Evolutionary conservation across 2,113 vertebrate species (phyloP).

Genomic region (Lamprologus tigripictilis): DNA sequence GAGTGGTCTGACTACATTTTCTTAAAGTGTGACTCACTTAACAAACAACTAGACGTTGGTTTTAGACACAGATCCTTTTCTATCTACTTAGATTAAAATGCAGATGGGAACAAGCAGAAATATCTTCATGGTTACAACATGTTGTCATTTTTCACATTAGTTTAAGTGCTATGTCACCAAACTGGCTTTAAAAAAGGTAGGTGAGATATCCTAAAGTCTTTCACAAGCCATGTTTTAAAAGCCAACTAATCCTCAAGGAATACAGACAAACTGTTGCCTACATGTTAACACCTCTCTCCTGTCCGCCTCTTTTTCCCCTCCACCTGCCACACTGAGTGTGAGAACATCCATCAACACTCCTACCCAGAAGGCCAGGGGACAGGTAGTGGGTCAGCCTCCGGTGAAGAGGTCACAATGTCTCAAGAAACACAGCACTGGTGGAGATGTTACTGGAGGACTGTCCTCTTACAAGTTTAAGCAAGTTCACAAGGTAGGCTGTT

Average conservation of each 20-base stretch:
- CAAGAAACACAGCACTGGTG: conserved; percentile 32
- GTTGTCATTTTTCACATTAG: neutral
- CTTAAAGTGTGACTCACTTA: neutral
- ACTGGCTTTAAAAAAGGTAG: neutral
- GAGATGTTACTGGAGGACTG: neutral
- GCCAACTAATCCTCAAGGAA: neutral
- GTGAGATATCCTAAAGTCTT: neutral
- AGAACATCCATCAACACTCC: conserved; percentile 51
- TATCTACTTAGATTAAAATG: neutral
- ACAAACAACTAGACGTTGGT: neutral
- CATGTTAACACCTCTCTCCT: neutral
- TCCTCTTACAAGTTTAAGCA: neutral
- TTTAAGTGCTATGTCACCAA: neutral
- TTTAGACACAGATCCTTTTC: neutral
- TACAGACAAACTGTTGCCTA: neutral
- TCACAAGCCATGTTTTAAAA: neutral
- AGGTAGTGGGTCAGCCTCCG: conserved; percentile 10
- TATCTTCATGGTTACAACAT: neutral
- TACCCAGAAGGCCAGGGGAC: conserved; percentile 37
- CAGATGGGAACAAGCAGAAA: neutral
- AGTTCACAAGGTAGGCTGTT: neutral
- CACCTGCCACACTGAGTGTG: conserved; percentile 27
- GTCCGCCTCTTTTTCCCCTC: neutral
- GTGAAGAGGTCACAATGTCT: conserved; percentile 7
- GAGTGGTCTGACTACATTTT: neutral